These are phyloP conservation scores for Molothrus ater DNA, from an alignment of 2,797 vertebrate species.

Conservation along the genomic window DNA sequence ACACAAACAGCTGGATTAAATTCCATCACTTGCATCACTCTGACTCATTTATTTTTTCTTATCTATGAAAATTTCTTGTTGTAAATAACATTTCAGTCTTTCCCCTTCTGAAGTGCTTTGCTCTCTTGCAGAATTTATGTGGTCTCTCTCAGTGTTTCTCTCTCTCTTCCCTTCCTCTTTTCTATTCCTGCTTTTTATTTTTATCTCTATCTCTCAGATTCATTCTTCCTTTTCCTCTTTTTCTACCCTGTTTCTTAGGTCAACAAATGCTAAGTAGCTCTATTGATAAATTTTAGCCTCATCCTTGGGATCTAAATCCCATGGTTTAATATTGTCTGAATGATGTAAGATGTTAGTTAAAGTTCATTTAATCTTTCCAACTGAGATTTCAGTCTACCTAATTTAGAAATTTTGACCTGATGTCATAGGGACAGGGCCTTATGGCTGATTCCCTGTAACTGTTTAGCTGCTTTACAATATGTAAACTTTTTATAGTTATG, in stretches of 20 bases:
- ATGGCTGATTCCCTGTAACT: background rate
- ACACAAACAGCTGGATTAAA: slow-evolving; percentile 54
- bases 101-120: background rate
- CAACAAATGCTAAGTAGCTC: background rate
- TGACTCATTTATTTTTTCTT: slow-evolving; percentile 68
- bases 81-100: slow-evolving; percentile 43
- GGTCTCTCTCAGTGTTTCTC: background rate
- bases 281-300: background rate
- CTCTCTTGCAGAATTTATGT: background rate
- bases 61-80: slow-evolving; percentile 56
- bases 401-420: background rate
- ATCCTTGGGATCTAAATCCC: background rate
- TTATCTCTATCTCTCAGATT: background rate
- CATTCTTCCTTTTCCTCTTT: background rate
- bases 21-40: slow-evolving; percentile 53
- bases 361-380: background rate
- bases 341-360: background rate
- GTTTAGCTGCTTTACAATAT: background rate
- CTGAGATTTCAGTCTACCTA: background rate
- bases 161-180: background rate
- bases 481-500: background rate
- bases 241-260: background rate
- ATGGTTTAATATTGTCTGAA: background rate
- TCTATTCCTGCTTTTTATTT: background rate
- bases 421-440: background rate